A percentile compares a stretch with the other conserved stretches of the same genome.
Conservation (phyloP, 2,888 invertebrate genomes). For the Limenitis camilla region DNA sequence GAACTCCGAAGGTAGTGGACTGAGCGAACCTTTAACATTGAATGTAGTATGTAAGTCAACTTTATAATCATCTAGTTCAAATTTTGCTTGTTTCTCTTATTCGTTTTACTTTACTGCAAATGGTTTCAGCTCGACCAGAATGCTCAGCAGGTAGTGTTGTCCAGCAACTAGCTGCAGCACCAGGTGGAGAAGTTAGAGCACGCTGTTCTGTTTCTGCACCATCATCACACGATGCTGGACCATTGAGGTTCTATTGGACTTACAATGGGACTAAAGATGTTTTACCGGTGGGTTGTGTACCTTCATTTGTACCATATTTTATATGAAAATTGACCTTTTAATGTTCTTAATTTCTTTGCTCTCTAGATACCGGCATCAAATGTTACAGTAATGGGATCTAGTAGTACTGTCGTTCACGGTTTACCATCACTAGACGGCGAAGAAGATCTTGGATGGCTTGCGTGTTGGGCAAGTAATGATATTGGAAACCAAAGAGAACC, state of each 20-base stretch:
- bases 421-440: slow-evolving; percentile 63
- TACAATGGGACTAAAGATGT: slow-evolving; percentile 87
- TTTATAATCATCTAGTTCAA: no score
- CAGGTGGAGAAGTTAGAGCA: slow-evolving; percentile 82
- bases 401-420: slow-evolving; percentile 76
- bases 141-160: slow-evolving; percentile 82
- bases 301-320: neutral
- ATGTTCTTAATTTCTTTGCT: neutral
- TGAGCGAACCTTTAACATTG: slow-evolving; percentile 82
- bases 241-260: slow-evolving; percentile 87
- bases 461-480: slow-evolving; percentile 91
- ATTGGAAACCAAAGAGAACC: slow-evolving; percentile 87
- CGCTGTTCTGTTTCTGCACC: slow-evolving; percentile 89
- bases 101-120: no score
- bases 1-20: slow-evolving; percentile 86
- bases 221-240: slow-evolving; percentile 76
- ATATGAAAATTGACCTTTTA: neutral
- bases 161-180: slow-evolving; percentile 81
- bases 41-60: slow-evolving; percentile 85
- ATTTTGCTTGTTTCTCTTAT: neutral
- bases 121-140: slow-evolving; percentile 80
- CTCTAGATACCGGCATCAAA: slow-evolving; percentile 71
- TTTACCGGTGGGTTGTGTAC: slow-evolving; percentile 73
- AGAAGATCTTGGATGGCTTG: slow-evolving; percentile 85
- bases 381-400: slow-evolving; percentile 66